Base-by-base conservation (phyloP, 2,888 invertebrate species). In the Camponotus fellah region DNA sequence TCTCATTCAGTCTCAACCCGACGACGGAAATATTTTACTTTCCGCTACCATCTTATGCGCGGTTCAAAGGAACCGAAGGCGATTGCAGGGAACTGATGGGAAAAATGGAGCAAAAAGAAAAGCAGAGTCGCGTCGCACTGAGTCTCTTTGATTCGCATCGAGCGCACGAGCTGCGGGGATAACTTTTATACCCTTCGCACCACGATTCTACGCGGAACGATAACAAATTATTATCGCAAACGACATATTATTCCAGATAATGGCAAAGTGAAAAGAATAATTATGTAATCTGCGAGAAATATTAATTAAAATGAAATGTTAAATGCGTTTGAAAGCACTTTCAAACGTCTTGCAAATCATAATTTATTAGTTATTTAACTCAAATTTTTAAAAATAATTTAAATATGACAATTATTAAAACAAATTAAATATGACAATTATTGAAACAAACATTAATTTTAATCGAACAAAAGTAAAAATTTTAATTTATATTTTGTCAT, bases 21-120 rank as follows among this genome's bases (percentile, higher is more conserved):
- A 65, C 71, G 76, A 49, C 75, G 72, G 84, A 83, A 82, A 90
- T 88, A 87, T 88, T 90, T 86, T 86, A 53, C 82, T 68, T 64
- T 65, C 64, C 60, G 75, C 84, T 86, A 74, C 83, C 83, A 53
- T 60, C 49, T 72, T 65, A 66, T 53, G 56, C 34, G 64, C 26
- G 62, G 82, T 85, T 89, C 86, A 86, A 87, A 86, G 86, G 83
- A 76, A 77, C 81, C 82, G 76, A 85, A 69, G 69, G 64, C 60
- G 82, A 74, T 75, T 40, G 80, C 77, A 76, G 68, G 53, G 26
- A 79, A 77, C 46, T 62, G 66, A 56, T 32, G 60, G 40, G 69
- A 21, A 46, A 66, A 14, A 85, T 56, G 26, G 53, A 60, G 58
- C 37, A 72, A 84, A 60, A 76, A 68, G 6, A 17, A 58, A 17